Evolutionary conservation across 2,888 invertebrate genomes (phyloP).

Genomic region (Idaea dimidiata): DNA sequence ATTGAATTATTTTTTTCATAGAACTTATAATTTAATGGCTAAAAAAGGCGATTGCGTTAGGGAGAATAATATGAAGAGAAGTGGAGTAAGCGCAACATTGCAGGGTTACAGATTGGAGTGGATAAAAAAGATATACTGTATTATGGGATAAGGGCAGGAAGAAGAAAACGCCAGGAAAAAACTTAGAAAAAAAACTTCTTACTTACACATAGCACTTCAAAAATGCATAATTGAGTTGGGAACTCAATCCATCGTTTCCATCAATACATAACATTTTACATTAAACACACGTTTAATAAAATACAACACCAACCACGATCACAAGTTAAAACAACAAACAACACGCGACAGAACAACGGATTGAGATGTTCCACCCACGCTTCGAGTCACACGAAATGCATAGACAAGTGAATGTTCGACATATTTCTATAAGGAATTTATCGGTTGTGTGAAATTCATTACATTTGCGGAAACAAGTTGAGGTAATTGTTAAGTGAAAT

Average conservation of each 20-base stretch:
- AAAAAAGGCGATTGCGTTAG: too few species aligned
- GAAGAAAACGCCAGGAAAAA: too few species aligned
- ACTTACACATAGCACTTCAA: too few species aligned
- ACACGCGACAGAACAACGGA: slow-evolving; percentile 52
- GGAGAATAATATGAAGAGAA: too few species aligned
- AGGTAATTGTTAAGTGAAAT: neutral
- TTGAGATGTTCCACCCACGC: slow-evolving; percentile 63
- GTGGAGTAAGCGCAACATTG: too few species aligned
- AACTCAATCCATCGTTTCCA: neutral
- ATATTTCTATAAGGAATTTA: slow-evolving; percentile 29
- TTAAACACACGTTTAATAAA: slow-evolving; percentile 20
- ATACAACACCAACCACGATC: slow-evolving; percentile 47
- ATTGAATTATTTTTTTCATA: too few species aligned
- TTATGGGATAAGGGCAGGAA: too few species aligned
- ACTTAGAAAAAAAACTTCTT: too few species aligned
- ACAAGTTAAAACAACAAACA: slow-evolving; percentile 42
- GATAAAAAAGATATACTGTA: too few species aligned
- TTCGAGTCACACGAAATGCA: slow-evolving; percentile 36
- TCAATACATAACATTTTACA: neutral
- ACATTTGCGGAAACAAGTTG: slow-evolving; percentile 3
- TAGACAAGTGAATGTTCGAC: slow-evolving; percentile 32
- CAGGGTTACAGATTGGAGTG: too few species aligned
- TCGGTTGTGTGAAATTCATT: slow-evolving; percentile 26
- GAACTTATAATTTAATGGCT: too few species aligned
- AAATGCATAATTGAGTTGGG: too few species aligned